phyloP scores from a whole-genome alignment of 2,888 invertebrate genomes.

The Idaea biselata region DNA sequence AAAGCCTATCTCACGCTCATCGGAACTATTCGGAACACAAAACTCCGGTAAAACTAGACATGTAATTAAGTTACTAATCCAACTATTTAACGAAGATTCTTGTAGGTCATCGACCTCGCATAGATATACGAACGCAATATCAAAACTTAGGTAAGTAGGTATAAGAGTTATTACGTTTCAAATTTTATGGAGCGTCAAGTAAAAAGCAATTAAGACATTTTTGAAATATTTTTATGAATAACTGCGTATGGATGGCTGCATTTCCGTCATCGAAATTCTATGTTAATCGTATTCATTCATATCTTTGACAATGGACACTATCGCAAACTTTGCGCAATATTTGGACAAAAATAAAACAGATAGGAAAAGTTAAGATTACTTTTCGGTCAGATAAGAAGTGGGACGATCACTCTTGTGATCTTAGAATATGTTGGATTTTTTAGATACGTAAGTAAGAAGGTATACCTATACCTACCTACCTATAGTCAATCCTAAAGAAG shows the following conservation, averaged over 20 bases:
- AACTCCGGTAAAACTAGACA: neutral
- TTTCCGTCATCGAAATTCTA: conserved; percentile 29
- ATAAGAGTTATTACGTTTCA: conserved; percentile 39
- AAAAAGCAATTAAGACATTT: conserved; percentile 64
- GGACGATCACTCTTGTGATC: too few relatives aligned
- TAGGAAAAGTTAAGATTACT: neutral
- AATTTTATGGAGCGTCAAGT: conserved; percentile 76
- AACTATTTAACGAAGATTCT: neutral
- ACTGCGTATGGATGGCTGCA: conserved; percentile 58
- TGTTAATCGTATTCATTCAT: conserved; percentile 16
- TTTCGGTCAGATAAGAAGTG: neutral
- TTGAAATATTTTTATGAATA: conserved; percentile 38
- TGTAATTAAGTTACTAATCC: neutral
- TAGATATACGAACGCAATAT: conserved; percentile 51
- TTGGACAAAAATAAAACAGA: neutral
- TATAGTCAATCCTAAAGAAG: too few relatives aligned
- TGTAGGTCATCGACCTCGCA: conserved; percentile 55
- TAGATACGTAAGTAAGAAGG: too few relatives aligned
- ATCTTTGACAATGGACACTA: conserved; percentile 3
- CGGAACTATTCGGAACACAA: neutral
- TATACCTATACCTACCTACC: too few relatives aligned
- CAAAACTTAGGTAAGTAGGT: conserved; percentile 38
- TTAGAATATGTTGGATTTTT: too few relatives aligned
- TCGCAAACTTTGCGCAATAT: neutral
- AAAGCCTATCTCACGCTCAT: neutral